Base-by-base conservation (phyloP, 2,797 vertebrate species). In the Danio tinwini region DNA sequence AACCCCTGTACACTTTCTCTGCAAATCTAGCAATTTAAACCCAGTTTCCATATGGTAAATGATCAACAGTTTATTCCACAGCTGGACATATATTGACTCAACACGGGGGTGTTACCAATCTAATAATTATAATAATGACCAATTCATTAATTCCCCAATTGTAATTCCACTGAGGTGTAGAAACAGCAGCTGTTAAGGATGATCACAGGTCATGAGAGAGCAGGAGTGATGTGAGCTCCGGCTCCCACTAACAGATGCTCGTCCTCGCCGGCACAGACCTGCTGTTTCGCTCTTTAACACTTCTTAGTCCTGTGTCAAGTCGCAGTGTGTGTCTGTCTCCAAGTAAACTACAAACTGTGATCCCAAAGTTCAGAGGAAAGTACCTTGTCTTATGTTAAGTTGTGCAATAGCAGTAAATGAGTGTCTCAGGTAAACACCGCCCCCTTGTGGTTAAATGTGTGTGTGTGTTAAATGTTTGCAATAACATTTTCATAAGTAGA, bases 361-460 rank as follows among this genome's bases (percentile, higher is more conserved):
- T 67, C 39, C 69, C 4, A 14, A 73, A 73, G 53, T 21, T 58
- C 73, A 55, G 49, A 8, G 16, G 16, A 61, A 65, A 65, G 39
- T 65, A 19, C 64, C 64, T 5, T 29, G 17, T 56, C 44, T 64
- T 14, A 16, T 21, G 29, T 8, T 37, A 45, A 13, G 71, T 56
- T n/a, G 49, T 44, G 17, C 63, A 64, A 8, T 13, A 16, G 5
- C 6, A 53, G 2, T 1, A 17, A 55, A 59, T 4, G 5, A 16
- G 2, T 50, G 16, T 17, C 52, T 47, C 40, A 47, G 53, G 52
- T 44, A 62, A 53, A 81, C 40, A 71, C 78, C 87, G 72, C 73
- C 62, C 82, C 81, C 82, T 75, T 52, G 39, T 85, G 86, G 62
- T 50, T 2, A 61, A 2, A 44, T 53, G 59, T 14, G 40, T 53